A percentile compares a stretch with the other conserved stretches of the same genome.
Evolutionary conservation across 2,113 vertebrate species (phyloP).

Genomic region (Cyprinodon tularosa): DNA sequence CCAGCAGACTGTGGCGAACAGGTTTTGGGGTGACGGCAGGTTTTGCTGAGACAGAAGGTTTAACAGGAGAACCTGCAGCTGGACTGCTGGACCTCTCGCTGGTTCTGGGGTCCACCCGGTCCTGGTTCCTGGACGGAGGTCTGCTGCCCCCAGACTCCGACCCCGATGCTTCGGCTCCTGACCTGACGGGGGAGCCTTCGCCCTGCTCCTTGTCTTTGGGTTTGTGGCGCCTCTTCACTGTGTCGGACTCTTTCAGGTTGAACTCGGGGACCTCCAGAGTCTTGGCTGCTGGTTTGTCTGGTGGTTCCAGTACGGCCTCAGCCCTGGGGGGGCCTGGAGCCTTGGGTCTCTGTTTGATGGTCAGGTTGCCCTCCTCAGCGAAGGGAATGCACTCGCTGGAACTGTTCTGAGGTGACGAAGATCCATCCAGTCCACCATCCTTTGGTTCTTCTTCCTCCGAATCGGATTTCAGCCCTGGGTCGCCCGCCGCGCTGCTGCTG

Average conservation of each 20-base stretch:
- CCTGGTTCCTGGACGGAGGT: constrained; percentile 43
- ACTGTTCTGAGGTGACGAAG: constrained; percentile 87
- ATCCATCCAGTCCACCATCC: constrained; percentile 47
- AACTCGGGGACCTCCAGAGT: constrained; percentile 83
- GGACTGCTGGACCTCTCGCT: constrained; percentile 73
- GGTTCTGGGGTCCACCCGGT: constrained; percentile 64
- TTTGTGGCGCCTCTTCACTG: constrained; percentile 91
- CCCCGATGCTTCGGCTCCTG: constrained; percentile 25
- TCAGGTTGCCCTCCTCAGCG: constrained; percentile 96
- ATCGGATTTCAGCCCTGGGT: constrained; percentile 77
- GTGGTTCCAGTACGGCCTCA: constrained; percentile 58
- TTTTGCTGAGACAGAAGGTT: constrained; percentile 71
- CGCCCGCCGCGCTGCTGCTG: constrained; percentile 15
- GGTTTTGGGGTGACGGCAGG: constrained; percentile 66
- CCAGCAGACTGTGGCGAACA: constrained; percentile 58
- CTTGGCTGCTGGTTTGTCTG: constrained; percentile 28
- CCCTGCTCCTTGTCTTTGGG: constrained; percentile 85
- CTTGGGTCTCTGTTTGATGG: constrained; percentile 97
- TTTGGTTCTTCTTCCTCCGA: constrained; percentile 82
- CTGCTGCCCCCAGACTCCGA: not conserved
- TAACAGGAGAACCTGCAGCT: constrained; percentile 57
- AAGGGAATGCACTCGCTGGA: constrained; percentile 97
- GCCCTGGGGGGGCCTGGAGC: constrained; percentile 71
- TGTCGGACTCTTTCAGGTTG: constrained; percentile 95
- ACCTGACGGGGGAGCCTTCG: constrained; percentile 59